A percentile compares a stretch with the other conserved stretches of the same genome.
Evolutionary conservation across 1,140 invertebrate species (phyloP).

Genomic region (Bombus superbus): DNA sequence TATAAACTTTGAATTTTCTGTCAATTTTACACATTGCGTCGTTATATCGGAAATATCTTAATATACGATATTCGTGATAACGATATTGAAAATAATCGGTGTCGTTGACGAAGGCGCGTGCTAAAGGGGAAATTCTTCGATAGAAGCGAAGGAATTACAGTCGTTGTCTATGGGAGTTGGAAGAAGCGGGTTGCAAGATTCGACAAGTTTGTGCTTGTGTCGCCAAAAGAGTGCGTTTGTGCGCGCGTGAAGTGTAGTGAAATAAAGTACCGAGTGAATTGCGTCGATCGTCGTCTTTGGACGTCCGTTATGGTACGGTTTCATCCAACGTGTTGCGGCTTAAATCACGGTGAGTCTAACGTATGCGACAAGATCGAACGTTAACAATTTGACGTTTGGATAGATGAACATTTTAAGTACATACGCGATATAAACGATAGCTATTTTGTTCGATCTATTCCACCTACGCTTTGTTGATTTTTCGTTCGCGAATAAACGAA

Average conservation of each 20-base stretch:
- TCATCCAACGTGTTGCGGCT: neutral
- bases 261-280: conserved; percentile 22
- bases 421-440: neutral
- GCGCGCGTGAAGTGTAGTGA: conserved; percentile 41
- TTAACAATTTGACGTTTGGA: too few species aligned
- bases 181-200: neutral
- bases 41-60: too few species aligned
- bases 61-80: neutral
- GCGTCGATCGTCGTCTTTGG: conserved; percentile 5
- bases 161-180: neutral
- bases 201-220: neutral
- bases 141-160: neutral
- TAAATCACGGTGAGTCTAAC: neutral
- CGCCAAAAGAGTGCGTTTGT: neutral
- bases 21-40: neutral
- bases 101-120: neutral
- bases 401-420: neutral
- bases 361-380: too few species aligned
- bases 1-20: neutral
- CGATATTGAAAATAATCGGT: too few species aligned
- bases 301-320: neutral
- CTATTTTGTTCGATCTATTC: neutral
- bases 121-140: neutral
- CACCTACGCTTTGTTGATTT: neutral
- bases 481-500: neutral